Evolutionary conservation across 2,113 vertebrate species (phyloP).

Genomic region (Xiphias gladius): DNA sequence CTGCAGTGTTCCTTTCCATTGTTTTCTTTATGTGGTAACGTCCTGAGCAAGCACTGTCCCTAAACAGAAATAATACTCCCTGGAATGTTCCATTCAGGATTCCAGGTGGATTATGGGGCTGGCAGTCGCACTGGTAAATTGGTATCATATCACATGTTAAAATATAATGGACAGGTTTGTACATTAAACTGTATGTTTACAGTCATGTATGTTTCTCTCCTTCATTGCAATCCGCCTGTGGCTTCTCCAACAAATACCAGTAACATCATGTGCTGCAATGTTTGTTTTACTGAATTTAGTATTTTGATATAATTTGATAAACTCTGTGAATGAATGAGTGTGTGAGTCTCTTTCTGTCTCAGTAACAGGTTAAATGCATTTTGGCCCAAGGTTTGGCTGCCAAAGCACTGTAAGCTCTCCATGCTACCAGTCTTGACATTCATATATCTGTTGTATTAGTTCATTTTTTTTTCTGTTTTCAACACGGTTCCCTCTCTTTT

Average conservation of each 20-base stretch:
- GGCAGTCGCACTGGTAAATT: constrained; percentile 52
- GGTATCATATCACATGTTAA: constrained; percentile 48
- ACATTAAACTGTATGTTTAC: constrained; percentile 51
- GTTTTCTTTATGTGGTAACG: constrained; percentile 57
- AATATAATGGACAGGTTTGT: constrained; percentile 44
- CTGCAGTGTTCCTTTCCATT: constrained; percentile 47
- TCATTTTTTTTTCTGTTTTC: constrained; percentile 33
- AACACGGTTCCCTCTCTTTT: constrained; percentile 13
- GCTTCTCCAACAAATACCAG: neutral
- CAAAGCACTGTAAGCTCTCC: constrained; percentile 61
- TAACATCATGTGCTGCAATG: constrained; percentile 6
- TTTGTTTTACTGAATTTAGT: constrained; percentile 19
- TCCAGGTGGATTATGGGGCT: constrained; percentile 32
- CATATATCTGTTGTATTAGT: constrained; percentile 34
- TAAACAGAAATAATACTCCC: constrained; percentile 46
- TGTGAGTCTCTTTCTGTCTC: constrained; percentile 24
- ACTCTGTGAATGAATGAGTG: constrained; percentile 28
- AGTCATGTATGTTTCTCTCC: neutral
- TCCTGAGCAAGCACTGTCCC: constrained; percentile 64
- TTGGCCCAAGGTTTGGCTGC: constrained; percentile 42
- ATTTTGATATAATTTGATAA: constrained; percentile 27
- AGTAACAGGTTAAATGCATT: constrained; percentile 40
- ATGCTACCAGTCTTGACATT: constrained; percentile 37
- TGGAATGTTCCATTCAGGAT: constrained; percentile 61
- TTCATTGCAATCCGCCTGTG: constrained; percentile 10